Conservation (phyloP, 1,140 invertebrate species). For the Diuraphis noxia region DNA sequence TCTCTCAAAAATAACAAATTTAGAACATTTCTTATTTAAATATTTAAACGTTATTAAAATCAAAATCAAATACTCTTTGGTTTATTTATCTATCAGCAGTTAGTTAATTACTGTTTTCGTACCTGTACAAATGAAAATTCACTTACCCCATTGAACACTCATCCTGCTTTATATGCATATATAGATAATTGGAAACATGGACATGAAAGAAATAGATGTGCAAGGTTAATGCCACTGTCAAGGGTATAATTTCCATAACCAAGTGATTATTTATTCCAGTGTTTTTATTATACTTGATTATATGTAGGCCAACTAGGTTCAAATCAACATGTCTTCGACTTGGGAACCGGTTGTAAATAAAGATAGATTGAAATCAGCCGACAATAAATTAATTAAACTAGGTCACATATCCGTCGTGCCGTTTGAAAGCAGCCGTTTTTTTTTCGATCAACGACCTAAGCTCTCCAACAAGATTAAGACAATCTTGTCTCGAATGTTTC, state of each 20-base stretch:
- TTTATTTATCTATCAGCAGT: background rate
- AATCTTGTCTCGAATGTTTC: background rate
- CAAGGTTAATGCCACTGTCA: constrained; percentile 8
- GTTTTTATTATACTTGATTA: background rate
- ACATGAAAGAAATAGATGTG: background rate
- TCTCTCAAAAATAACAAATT: background rate
- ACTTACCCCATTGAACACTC: background rate
- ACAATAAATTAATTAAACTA: constrained; percentile 29
- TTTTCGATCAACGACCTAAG: background rate
- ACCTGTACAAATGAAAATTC: background rate
- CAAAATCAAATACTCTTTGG: background rate
- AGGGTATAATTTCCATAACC: constrained; percentile 11
- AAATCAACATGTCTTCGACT: background rate
- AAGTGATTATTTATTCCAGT: background rate
- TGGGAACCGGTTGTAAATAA: background rate
- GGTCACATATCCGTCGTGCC: background rate
- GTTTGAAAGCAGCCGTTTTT: background rate
- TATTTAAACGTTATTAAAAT: background rate
- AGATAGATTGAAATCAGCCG: background rate
- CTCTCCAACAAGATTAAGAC: background rate
- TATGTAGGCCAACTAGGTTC: constrained; percentile 10
- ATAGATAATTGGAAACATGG: background rate
- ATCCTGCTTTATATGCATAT: background rate
- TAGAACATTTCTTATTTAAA: background rate
- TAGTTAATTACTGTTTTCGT: background rate